Base-by-base conservation (phyloP, 2,888 invertebrate species). In the Athalia cordata region DNA sequence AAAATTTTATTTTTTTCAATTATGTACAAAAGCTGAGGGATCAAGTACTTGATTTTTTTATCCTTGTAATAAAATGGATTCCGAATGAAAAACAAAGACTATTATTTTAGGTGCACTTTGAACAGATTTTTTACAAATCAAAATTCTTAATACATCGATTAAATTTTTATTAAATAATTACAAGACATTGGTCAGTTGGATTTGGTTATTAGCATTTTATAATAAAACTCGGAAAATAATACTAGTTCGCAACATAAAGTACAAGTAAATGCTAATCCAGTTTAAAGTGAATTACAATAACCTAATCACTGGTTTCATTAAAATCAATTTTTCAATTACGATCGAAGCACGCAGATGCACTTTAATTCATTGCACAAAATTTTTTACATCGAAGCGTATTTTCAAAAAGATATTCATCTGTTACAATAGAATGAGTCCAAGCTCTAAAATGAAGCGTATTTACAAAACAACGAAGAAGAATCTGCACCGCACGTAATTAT, bases 121-220 rank as follows among this genome's bases (percentile, higher is more conserved):
- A 0, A 55, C 11, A n/a, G 7, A 70, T 70, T 55, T 59, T 72
- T 0, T n/a, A 47, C 55, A 6, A 55, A 55, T 45, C 43, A 55
- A 11, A 57, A 52, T 55, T 70, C 15, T 4, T 57, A 6, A 13
- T 72, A 57, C 7, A n/a, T 72, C 59, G 59, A 57, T 72, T 45
- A 8, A 72, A 59, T 57, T 72, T 59, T 72, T 57, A 59, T 72
- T 72, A 72, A 72, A 72, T 72, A 72, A 72, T 72, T 72, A 72
- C 72, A 72, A 59, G 59, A 72, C 59, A 72, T 72, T 72, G 72
- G 72, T 72, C 72, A 57, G 59, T 72, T 72, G 57, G 72, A 72
- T 72, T 72, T 72, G 72, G 72, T 72, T 72, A 72, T 57, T 47
- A 72, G 72, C 72, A 59, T 72, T 72, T 67, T 59, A 59, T 11